Evolutionary conservation across 2,113 vertebrate species (phyloP).

Genomic region (Psophia crepitans): DNA sequence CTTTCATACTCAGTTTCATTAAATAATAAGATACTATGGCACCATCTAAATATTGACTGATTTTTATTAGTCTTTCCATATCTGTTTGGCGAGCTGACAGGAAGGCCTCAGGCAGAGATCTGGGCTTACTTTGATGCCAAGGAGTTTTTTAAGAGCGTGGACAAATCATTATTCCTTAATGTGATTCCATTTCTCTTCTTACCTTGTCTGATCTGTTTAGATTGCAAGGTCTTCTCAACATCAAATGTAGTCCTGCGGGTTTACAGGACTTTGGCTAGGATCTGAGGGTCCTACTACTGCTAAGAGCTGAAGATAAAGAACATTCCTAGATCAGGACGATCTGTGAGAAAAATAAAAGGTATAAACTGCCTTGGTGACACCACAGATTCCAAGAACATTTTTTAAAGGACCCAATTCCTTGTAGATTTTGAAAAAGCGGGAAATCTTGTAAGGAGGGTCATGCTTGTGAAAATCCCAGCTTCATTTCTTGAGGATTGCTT

Average conservation of each 20-base stretch:
- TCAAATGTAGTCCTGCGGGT: background rate
- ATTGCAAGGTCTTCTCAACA: slow-evolving; percentile 30
- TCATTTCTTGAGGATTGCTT: background rate
- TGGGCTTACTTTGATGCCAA: slow-evolving; percentile 28
- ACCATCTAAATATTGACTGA: slow-evolving; percentile 59
- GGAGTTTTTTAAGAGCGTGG: slow-evolving; percentile 49
- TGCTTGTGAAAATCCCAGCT: background rate
- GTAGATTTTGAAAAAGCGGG: background rate
- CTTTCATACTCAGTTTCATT: slow-evolving; percentile 21
- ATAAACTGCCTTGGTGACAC: background rate
- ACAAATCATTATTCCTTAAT: slow-evolving; percentile 52
- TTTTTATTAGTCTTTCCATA: slow-evolving; percentile 58
- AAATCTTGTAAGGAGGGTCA: background rate
- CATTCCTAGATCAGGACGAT: background rate
- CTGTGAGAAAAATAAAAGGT: background rate
- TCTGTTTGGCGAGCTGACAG: slow-evolving; percentile 52
- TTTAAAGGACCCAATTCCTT: background rate
- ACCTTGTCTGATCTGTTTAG: slow-evolving; percentile 45
- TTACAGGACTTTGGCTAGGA: background rate
- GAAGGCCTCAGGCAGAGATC: background rate
- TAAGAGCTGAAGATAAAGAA: background rate
- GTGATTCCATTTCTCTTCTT: slow-evolving; percentile 50
- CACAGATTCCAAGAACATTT: background rate
- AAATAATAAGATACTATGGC: slow-evolving; percentile 57
- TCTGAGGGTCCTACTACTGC: background rate